Evolutionary conservation across 2,113 vertebrate genomes (phyloP).

Genomic region (Hyperopisus bebe): DNA sequence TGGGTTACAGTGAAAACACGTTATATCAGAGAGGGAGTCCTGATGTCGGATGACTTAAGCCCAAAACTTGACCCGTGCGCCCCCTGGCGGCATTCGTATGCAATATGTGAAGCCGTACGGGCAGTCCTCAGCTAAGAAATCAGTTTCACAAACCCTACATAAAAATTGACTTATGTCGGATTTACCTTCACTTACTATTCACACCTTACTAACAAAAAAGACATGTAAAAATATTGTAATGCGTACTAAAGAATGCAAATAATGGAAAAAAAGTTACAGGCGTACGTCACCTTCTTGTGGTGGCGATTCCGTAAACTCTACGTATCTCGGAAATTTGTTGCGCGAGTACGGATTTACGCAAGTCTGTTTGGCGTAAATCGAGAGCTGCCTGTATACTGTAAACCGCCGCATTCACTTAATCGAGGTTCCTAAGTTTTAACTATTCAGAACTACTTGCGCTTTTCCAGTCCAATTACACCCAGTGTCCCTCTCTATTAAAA

Average conservation of each 20-base stretch:
- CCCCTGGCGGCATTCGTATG: background rate
- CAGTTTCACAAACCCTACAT: background rate
- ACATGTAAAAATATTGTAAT: background rate
- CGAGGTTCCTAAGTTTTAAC: background rate
- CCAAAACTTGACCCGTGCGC: background rate
- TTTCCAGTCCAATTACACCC: background rate
- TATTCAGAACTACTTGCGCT: background rate
- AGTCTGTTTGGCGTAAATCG: background rate
- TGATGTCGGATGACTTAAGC: background rate
- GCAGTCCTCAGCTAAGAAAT: background rate
- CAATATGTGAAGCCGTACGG: background rate
- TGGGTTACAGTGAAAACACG: background rate
- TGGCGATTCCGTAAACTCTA: background rate
- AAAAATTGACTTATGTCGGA: background rate
- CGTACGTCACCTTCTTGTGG: background rate
- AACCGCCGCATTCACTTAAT: background rate
- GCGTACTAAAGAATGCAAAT: background rate
- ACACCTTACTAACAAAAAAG: background rate
- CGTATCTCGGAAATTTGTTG: background rate
- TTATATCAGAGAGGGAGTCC: background rate
- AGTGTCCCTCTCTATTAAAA: background rate
- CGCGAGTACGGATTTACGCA: background rate
- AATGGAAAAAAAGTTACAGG: background rate
- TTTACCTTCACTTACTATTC: background rate
- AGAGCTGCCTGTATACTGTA: background rate